Evolutionary conservation across 1,140 invertebrate species (phyloP).

Genomic region (Dryas iulia): DNA sequence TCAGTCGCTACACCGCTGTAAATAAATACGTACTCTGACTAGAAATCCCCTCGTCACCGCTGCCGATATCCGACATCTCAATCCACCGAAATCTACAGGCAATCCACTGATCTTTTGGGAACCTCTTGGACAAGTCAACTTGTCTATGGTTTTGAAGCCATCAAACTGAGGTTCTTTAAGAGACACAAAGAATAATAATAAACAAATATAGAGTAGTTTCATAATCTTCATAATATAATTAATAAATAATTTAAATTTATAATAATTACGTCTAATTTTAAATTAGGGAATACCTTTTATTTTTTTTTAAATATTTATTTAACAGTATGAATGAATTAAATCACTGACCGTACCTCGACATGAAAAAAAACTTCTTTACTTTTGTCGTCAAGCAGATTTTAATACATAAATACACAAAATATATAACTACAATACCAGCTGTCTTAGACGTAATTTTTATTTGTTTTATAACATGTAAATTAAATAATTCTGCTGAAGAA

Average conservation of each 20-base stretch:
- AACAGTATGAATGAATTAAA: neutral
- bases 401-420: slow-evolving; percentile 16
- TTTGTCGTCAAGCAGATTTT: slow-evolving; percentile 30
- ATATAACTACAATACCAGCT: slow-evolving; percentile 15
- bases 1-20: slow-evolving; percentile 50
- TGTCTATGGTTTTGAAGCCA: slow-evolving; percentile 71
- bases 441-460: neutral
- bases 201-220: neutral
- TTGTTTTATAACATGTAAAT: neutral
- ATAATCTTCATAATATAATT: neutral
- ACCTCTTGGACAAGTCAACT: slow-evolving; percentile 69
- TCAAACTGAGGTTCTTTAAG: slow-evolving; percentile 65
- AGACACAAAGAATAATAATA: neutral
- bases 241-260: neutral
- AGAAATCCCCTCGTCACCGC: slow-evolving; percentile 86
- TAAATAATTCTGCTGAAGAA: neutral
- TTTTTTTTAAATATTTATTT: neutral
- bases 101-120: slow-evolving; percentile 75
- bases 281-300: neutral
- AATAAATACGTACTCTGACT: slow-evolving; percentile 85
- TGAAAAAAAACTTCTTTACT: slow-evolving; percentile 22
- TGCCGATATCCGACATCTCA: slow-evolving; percentile 87
- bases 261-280: neutral
- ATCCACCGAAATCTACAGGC: slow-evolving; percentile 80
- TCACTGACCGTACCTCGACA: neutral